Evolutionary conservation across 2,888 invertebrate species (phyloP).

Genomic region (Bhutanitis thaidina): DNA sequence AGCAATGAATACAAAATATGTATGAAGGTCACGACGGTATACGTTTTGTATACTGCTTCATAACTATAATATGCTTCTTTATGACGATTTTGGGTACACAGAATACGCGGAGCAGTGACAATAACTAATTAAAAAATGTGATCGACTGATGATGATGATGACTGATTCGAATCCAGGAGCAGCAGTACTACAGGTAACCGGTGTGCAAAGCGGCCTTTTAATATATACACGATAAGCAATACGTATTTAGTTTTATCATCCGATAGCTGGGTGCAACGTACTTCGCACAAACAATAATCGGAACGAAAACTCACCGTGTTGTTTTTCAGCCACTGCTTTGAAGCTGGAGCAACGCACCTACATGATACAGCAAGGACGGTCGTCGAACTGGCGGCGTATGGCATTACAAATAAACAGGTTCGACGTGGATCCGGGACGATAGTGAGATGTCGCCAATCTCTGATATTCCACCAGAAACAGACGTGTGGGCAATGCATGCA

Average conservation of each 20-base stretch:
- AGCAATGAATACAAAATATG: too few species aligned
- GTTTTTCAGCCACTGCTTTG: background rate
- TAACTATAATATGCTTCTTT: too few species aligned
- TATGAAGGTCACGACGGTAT: too few species aligned
- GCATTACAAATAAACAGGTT: conserved; percentile 1
- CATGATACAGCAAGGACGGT: conserved; percentile 8
- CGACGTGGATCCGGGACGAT: background rate
- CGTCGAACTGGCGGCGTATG: conserved; percentile 2
- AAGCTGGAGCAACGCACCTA: conserved; percentile 5
- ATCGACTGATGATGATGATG: too few species aligned
- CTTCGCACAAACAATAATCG: background rate
- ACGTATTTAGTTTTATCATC: background rate
- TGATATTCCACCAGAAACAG: background rate
- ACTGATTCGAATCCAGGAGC: too few species aligned
- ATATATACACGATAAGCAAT: background rate
- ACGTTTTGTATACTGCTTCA: too few species aligned
- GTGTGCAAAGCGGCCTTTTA: too few species aligned
- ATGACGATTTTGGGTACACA: too few species aligned
- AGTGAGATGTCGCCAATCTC: background rate
- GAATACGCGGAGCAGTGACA: too few species aligned
- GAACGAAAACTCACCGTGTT: background rate
- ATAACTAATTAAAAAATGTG: too few species aligned
- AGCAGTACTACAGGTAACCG: too few species aligned
- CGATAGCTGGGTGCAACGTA: conserved; percentile 3
- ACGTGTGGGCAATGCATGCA: background rate